Evolutionary conservation across 2,888 invertebrate genomes (phyloP), one percentile per base, ranked within the genome.

Genomic region (Heliothis peltigera): DNA sequence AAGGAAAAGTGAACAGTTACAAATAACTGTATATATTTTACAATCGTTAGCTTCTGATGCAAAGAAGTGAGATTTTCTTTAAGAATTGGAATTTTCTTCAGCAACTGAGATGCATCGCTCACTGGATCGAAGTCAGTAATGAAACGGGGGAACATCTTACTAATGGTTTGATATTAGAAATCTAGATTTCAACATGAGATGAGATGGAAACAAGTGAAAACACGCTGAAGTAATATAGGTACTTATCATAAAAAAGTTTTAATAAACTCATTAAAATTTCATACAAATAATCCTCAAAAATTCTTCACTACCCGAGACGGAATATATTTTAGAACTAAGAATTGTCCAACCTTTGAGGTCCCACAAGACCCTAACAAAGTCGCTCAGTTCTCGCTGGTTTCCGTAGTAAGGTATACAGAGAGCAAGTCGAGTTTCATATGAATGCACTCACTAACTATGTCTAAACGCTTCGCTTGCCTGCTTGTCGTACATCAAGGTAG

Each of bases 381-480:
- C 55, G 56, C 35, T 25, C 25, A 8, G 32, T 35, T 46, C 52
- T 48, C 12, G 21, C 32, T 22, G 52, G 66, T 2, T 56, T 51
- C 17, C 12, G 57, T 72, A 76, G 82, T 82, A 80, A 35, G 52
- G 67, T 47, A 25, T 58, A 54, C 61, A 62, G 66, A 73, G 80
- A 82, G 77, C 84, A 82, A 79, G 77, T 75, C 64, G 76, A 78
- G 73, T 82, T 70, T 70, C 82, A 77, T 85, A 70, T 84, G 85
- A 87, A 63, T 76, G 77, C 81, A 76, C 83, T 60, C 79, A 76
- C 88, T 88, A 89, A 89, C 88, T 85, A 89, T 72, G 77, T 78
- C 74, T 77, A 75, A 78, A 80, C 82, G 84, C 77, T 79, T 79
- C 71, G 57, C 73, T 76, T 75, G 19, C 42, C 21, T 43, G 42